Evolutionary conservation across 2,888 invertebrate genomes (phyloP).

Genomic region (Xiphydria camelus): DNA sequence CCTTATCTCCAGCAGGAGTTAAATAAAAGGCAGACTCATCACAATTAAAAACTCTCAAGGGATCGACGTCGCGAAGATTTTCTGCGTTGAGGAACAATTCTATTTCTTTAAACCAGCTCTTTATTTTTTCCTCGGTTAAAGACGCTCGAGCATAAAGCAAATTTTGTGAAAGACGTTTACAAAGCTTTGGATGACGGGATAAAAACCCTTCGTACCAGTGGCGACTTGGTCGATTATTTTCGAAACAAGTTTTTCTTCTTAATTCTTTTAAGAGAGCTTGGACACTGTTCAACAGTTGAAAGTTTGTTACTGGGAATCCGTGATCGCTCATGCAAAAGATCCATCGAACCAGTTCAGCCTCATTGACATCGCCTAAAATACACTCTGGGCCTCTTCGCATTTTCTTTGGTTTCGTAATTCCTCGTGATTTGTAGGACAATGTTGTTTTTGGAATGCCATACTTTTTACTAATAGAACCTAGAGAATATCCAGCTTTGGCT

Average conservation of each 20-base stretch:
- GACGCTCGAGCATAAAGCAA: constrained; percentile 31
- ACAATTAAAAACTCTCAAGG: constrained; percentile 41
- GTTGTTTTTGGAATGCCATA: constrained; percentile 12
- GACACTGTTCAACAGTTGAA: constrained; percentile 37
- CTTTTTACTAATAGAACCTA: too few species aligned
- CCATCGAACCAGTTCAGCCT: constrained; percentile 28
- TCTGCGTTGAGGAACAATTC: constrained; percentile 32
- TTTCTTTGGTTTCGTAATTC: constrained; percentile 3
- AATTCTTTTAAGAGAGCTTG: constrained; percentile 26
- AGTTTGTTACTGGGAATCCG: constrained; percentile 44
- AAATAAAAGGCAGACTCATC: constrained; percentile 54
- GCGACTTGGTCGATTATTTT: constrained; percentile 40
- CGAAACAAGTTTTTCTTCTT: constrained; percentile 30
- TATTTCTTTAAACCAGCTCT: constrained; percentile 39
- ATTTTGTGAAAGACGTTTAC: constrained; percentile 36
- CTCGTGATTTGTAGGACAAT: constrained; percentile 9
- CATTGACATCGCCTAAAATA: constrained; percentile 15
- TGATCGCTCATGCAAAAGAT: constrained; percentile 29
- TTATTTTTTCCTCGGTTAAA: constrained; percentile 37
- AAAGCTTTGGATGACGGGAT: constrained; percentile 40
- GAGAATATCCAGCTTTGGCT: too few species aligned
- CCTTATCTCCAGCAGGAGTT: constrained; percentile 42
- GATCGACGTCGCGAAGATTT: constrained; percentile 31
- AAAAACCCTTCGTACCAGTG: constrained; percentile 46
- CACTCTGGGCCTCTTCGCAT: constrained; percentile 7